Evolutionary conservation across 2,888 invertebrate species (phyloP).

Genomic region (Andrena camellia): DNA sequence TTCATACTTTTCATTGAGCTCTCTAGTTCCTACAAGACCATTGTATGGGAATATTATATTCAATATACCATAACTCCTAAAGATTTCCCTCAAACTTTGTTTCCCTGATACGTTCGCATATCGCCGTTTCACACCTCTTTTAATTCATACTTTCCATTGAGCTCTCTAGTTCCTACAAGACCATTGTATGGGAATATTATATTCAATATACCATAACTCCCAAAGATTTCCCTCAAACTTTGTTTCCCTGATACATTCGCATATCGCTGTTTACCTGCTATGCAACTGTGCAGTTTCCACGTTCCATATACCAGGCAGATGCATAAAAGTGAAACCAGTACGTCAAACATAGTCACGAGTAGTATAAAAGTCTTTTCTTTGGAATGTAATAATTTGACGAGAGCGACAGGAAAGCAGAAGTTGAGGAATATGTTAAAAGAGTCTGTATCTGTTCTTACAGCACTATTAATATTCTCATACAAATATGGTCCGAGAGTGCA

Average conservation of each 20-base stretch:
- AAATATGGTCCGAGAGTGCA: constrained; percentile 73
- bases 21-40: constrained; percentile 73
- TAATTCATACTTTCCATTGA: constrained; percentile 70
- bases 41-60: constrained; percentile 80
- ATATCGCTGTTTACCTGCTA: constrained; percentile 75
- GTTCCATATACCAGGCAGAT: constrained; percentile 73
- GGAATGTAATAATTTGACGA: constrained; percentile 69
- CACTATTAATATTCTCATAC: constrained; percentile 72
- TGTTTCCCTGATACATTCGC: constrained; percentile 68
- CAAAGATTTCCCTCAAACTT: constrained; percentile 75
- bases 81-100: constrained; percentile 73
- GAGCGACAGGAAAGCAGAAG: constrained; percentile 78
- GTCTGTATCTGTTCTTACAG: constrained; percentile 58
- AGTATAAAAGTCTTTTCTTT: constrained; percentile 71
- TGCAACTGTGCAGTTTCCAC: constrained; percentile 77
- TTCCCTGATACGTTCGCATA: constrained; percentile 72
- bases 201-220: constrained; percentile 77
- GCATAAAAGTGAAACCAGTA: constrained; percentile 72
- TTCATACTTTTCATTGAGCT: constrained; percentile 69
- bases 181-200: constrained; percentile 79
- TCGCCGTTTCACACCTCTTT: constrained; percentile 76
- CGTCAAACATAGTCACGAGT: constrained; percentile 75
- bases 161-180: constrained; percentile 71
- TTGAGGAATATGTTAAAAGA: constrained; percentile 72
- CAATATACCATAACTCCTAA: constrained; percentile 77